phyloP scores from a whole-genome alignment of 1,140 invertebrate species.

The Diachasmimorpha longicaudata region DNA sequence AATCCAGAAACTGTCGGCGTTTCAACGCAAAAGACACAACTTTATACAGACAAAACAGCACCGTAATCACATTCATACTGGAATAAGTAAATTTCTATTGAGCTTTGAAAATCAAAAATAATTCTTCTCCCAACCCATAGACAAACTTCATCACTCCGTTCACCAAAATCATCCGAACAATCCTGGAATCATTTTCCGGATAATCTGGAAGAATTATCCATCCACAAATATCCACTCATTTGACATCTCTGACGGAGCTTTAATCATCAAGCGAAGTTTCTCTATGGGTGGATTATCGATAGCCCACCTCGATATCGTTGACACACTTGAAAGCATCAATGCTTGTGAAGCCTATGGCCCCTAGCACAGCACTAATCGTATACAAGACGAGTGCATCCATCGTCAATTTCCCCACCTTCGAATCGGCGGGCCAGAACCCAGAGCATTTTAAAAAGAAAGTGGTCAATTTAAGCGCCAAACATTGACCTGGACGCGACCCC shows the following conservation, averaged over 20 bases:
- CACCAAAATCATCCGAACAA: too few relatives aligned
- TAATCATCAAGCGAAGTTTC: too few relatives aligned
- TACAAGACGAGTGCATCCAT: neutral
- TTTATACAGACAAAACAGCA: constrained; percentile 32
- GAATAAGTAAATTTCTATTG: constrained; percentile 24
- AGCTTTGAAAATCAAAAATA: neutral
- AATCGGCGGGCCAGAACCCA: neutral
- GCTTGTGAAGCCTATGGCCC: neutral
- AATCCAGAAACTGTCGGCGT: constrained; percentile 26
- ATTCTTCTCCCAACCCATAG: too few relatives aligned
- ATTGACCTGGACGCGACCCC: neutral
- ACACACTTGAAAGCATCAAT: neutral
- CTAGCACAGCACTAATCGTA: constrained; percentile 17
- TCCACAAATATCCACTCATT: too few relatives aligned
- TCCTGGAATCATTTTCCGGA: too few relatives aligned
- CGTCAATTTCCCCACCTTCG: neutral
- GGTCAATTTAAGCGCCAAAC: neutral
- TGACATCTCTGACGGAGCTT: too few relatives aligned
- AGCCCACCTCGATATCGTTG: neutral
- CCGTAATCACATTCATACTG: constrained; percentile 26
- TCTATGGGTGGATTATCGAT: neutral
- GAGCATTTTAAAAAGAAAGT: neutral
- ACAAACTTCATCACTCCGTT: too few relatives aligned
- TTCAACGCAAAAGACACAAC: constrained; percentile 28
- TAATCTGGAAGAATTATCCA: too few relatives aligned